Evolutionary conservation across 2,113 vertebrate species (phyloP).

Genomic region (Centropus bengalensis): DNA sequence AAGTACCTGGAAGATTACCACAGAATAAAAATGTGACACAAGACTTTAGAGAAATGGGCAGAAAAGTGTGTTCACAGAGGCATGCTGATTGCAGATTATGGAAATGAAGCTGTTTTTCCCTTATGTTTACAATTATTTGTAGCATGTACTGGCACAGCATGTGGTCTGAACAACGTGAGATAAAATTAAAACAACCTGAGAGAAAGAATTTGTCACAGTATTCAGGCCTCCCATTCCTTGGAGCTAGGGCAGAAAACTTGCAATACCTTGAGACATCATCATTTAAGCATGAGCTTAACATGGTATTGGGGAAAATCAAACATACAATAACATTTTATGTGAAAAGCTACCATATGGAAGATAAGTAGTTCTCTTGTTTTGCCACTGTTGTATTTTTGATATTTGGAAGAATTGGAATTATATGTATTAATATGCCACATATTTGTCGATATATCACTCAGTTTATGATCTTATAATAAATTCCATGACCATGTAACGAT

Average conservation of each 20-base stretch:
- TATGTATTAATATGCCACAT: not conserved
- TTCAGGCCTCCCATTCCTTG: not conserved
- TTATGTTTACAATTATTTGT: not conserved
- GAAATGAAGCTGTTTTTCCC: not conserved
- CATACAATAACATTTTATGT: accelerated
- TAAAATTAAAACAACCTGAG: not conserved
- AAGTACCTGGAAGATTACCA: not conserved
- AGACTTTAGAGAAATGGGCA: not conserved
- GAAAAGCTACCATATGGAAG: not conserved
- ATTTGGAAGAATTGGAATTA: not conserved
- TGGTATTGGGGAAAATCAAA: not conserved
- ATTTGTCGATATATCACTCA: not conserved
- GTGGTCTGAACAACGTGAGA: accelerated
- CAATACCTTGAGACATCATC: not conserved
- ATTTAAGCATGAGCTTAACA: not conserved
- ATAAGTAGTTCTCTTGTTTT: not conserved
- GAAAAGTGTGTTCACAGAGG: not conserved
- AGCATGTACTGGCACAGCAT: not conserved
- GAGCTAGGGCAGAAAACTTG: not conserved
- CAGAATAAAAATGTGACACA: not conserved
- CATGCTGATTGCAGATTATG: not conserved
- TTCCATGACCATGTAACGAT: not conserved
- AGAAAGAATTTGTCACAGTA: not conserved
- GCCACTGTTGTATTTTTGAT: not conserved
- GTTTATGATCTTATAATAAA: not conserved